Conservation (phyloP, 2,888 invertebrate species). For the Cantharis flavilabris region DNA sequence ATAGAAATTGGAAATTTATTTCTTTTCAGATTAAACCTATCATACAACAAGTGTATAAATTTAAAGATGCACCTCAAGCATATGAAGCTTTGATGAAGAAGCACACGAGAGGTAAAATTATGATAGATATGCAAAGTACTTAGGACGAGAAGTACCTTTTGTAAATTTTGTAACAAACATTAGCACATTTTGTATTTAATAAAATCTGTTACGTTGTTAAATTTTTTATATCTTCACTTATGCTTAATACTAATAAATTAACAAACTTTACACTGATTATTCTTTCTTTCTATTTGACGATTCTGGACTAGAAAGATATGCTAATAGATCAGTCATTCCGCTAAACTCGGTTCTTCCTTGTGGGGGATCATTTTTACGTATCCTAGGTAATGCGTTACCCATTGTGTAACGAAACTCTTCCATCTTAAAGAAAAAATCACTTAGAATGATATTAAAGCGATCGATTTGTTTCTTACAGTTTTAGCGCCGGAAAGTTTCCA, state of each 20-base stretch:
- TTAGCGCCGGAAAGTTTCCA: slow-evolving; percentile 90
- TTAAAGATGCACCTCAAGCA: slow-evolving; percentile 72
- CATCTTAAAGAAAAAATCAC: slow-evolving; percentile 60
- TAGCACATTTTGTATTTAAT: not conserved
- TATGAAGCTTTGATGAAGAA: slow-evolving; percentile 67
- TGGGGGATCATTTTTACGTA: slow-evolving; percentile 79
- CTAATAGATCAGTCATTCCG: slow-evolving; percentile 81
- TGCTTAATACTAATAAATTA: not conserved
- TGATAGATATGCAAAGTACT: slow-evolving; percentile 56
- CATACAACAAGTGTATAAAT: slow-evolving; percentile 73
- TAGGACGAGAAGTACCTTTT: not conserved
- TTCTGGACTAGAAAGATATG: slow-evolving; percentile 62
- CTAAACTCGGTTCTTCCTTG: slow-evolving; percentile 86
- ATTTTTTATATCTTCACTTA: not conserved
- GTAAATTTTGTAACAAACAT: not conserved
- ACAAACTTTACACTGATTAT: not conserved
- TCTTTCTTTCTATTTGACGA: slow-evolving; percentile 10
- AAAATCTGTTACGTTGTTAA: not conserved
- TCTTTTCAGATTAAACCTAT: slow-evolving; percentile 67
- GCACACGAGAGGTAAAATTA: slow-evolving; percentile 79
- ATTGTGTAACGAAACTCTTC: slow-evolving; percentile 82
- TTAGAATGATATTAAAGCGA: not conserved
- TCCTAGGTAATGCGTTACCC: slow-evolving; percentile 74
- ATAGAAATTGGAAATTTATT: not conserved
- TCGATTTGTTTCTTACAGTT: slow-evolving; percentile 64